Percentiles rank a stretch among this genome's conserved stretches.
These are phyloP conservation scores for Brachionus paranguensis DNA, from an alignment of 1,140 invertebrate genomes.

Conservation along the genomic window DNA sequence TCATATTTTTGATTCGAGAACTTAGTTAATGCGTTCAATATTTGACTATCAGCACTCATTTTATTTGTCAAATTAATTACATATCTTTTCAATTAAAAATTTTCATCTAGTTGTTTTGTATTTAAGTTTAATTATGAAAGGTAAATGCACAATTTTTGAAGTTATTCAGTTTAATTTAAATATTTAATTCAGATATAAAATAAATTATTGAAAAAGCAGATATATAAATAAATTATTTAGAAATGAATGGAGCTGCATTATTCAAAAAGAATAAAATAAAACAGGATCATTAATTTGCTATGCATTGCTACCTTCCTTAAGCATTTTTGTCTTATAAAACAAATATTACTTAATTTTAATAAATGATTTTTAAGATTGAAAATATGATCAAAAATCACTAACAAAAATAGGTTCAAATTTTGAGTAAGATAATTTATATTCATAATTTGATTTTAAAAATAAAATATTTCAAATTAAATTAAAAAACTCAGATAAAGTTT, in stretches of 20 bases:
- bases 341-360: neutral
- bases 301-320: neutral
- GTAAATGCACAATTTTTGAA: neutral
- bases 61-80: neutral
- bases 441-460: neutral
- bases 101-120: neutral
- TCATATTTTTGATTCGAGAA: conserved; percentile 10
- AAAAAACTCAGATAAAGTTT: no score
- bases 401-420: neutral
- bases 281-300: neutral
- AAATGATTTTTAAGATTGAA: neutral
- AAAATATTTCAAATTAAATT: neutral
- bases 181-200: neutral
- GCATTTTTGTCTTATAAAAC: neutral
- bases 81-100: neutral
- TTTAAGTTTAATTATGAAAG: neutral
- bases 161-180: neutral
- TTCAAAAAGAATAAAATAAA: neutral
- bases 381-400: neutral
- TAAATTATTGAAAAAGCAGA: neutral
- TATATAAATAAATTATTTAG: neutral
- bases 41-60: neutral
- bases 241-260: neutral
- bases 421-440: neutral
- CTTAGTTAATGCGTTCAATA: neutral